phyloP scores from a whole-genome alignment of 2,888 invertebrate genomes.

The Hemistola chrysoprasaria region DNA sequence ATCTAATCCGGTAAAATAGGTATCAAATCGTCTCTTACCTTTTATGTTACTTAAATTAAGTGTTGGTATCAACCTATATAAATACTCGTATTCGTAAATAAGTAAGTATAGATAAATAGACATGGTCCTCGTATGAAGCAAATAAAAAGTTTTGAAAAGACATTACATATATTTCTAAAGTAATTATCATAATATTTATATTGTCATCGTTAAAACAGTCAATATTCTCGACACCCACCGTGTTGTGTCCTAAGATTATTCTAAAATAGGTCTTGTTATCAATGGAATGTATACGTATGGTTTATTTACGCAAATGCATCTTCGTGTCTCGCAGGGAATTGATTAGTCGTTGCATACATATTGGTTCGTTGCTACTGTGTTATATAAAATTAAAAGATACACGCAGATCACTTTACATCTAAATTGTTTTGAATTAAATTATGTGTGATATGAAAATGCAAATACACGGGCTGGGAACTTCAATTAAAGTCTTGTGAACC shows the following conservation, averaged over 20 bases:
- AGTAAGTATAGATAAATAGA: too few relatives aligned
- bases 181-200: too few relatives aligned
- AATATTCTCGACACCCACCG: slow-evolving; percentile 32
- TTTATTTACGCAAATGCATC: slow-evolving; percentile 53
- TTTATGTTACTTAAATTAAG: too few relatives aligned
- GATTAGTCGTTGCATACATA: slow-evolving; percentile 44
- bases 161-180: too few relatives aligned
- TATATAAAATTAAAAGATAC: slow-evolving; percentile 35
- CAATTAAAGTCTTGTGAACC: slow-evolving; percentile 12
- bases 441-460: slow-evolving; percentile 19
- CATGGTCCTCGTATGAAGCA: too few relatives aligned
- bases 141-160: too few relatives aligned
- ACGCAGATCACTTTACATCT: slow-evolving; percentile 34
- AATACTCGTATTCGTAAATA: too few relatives aligned
- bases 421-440: slow-evolving; percentile 33
- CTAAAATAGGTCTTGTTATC: slow-evolving; percentile 46
- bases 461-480: slow-evolving; percentile 14
- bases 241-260: slow-evolving; percentile 14
- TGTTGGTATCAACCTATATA: too few relatives aligned
- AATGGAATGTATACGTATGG: slow-evolving; percentile 51
- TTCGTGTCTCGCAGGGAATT: slow-evolving; percentile 42
- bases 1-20: too few relatives aligned
- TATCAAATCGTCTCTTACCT: too few relatives aligned
- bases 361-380: slow-evolving; percentile 40
- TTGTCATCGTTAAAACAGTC: too few relatives aligned